phyloP scores from a whole-genome alignment of 2,888 invertebrate genomes.

The Synergus itoensis region DNA sequence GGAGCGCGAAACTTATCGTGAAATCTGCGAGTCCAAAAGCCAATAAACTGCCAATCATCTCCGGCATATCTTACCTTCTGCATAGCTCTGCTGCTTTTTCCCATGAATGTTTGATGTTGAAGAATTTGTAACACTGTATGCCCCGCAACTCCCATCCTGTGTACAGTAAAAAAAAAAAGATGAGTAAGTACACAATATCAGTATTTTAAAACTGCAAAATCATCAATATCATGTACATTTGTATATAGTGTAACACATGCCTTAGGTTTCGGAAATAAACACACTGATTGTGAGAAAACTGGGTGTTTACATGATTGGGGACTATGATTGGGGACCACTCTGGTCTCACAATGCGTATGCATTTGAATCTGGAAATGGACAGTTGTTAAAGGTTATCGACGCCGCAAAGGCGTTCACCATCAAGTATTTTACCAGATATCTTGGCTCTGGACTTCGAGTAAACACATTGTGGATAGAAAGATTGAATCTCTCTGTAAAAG shows the following conservation, averaged over 20 bases:
- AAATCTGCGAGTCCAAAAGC: slow-evolving; percentile 49
- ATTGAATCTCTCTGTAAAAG: background rate
- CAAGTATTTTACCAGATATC: slow-evolving; percentile 21
- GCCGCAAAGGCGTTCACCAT: slow-evolving; percentile 28
- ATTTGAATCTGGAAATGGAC: slow-evolving; percentile 40
- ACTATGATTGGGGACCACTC: slow-evolving; percentile 32
- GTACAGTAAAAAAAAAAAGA: slow-evolving; percentile 52
- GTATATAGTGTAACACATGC: no score
- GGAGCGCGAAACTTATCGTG: background rate
- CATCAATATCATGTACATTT: no score
- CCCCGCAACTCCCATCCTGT: slow-evolving; percentile 96
- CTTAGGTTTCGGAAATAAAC: no score
- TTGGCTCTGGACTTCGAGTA: background rate
- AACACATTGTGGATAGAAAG: background rate
- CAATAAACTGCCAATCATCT: slow-evolving; percentile 49
- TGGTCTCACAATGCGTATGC: slow-evolving; percentile 41
- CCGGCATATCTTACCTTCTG: slow-evolving; percentile 85
- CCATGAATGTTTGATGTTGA: slow-evolving; percentile 97
- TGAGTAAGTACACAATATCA: no score
- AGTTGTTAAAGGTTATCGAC: slow-evolving; percentile 24
- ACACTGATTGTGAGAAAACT: no score
- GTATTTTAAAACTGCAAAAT: no score
- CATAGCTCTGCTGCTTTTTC: slow-evolving; percentile 96
- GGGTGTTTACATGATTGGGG: no score
- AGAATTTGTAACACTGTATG: slow-evolving; percentile 96